Percentiles rank a stretch among this genome's conserved stretches.
Evolutionary conservation across 2,797 vertebrate genomes (phyloP).

Genomic region (Ctenopoma multispine): DNA sequence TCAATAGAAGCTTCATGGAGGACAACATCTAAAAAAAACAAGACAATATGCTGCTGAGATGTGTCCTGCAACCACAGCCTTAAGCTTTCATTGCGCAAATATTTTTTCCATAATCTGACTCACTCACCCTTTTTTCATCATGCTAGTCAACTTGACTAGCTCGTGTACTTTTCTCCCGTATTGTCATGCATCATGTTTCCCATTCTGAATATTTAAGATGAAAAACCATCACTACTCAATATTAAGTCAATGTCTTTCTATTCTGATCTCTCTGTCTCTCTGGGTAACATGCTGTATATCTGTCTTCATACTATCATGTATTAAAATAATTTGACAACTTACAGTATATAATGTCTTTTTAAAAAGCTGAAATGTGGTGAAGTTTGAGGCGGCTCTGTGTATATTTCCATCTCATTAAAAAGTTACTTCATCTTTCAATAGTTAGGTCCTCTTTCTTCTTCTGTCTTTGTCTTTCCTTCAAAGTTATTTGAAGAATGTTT

Average conservation of each 20-base stretch:
- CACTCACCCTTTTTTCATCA: background rate
- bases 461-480: background rate
- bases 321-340: constrained; percentile 62
- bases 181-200: constrained; percentile 57
- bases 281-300: constrained; percentile 53
- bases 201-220: constrained; percentile 43
- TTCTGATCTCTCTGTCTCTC: constrained; percentile 23
- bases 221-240: constrained; percentile 42
- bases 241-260: constrained; percentile 40
- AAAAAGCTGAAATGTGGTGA: constrained; percentile 63
- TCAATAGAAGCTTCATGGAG: constrained; percentile 31
- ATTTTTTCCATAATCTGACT: background rate
- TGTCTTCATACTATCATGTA: constrained; percentile 57
- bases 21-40: constrained; percentile 4
- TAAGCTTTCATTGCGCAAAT: constrained; percentile 1
- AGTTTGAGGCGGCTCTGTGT: constrained; percentile 60
- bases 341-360: constrained; percentile 59
- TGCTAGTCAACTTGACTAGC: constrained; percentile 5
- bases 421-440: constrained; percentile 59
- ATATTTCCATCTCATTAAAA: constrained; percentile 71
- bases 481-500: background rate
- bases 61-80: constrained; percentile 21
- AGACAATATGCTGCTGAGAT: constrained; percentile 6
- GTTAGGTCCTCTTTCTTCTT: constrained; percentile 3
- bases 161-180: background rate